Evolutionary conservation across 2,113 vertebrate species (phyloP).

Genomic region (Sterna hirundo): DNA sequence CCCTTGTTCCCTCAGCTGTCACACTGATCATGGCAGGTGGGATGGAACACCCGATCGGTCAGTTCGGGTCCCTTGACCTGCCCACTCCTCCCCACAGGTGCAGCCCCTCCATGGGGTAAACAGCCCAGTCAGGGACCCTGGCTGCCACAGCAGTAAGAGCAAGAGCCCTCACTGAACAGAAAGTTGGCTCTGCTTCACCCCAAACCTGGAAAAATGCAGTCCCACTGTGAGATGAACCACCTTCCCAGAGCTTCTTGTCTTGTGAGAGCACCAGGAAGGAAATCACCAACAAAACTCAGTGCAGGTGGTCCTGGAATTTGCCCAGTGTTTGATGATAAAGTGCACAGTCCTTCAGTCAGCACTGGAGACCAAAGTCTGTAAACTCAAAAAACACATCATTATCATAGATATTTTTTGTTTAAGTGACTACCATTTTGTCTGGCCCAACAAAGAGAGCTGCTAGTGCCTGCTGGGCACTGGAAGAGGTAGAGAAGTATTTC

Average conservation of each 20-base stretch:
- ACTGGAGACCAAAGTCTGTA: neutral
- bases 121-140: too few species aligned
- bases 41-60: too few species aligned
- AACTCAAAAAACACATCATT: neutral
- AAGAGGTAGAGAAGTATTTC: neutral
- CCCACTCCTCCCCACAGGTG: too few species aligned
- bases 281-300: neutral
- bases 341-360: neutral
- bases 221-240: neutral
- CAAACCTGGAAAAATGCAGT: too few species aligned
- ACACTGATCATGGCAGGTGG: too few species aligned
- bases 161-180: too few species aligned
- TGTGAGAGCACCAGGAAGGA: fast-evolving
- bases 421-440: neutral
- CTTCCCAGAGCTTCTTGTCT: neutral
- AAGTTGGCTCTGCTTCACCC: too few species aligned
- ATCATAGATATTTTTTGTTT: neutral
- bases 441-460: neutral
- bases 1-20: too few species aligned
- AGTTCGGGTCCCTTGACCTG: too few species aligned
- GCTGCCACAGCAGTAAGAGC: too few species aligned
- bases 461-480: neutral
- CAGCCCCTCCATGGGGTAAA: too few species aligned
- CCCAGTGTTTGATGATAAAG: neutral
- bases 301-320: neutral